Base-by-base conservation (phyloP, 2,113 vertebrate species). In the Synodontis membranacea region DNA sequence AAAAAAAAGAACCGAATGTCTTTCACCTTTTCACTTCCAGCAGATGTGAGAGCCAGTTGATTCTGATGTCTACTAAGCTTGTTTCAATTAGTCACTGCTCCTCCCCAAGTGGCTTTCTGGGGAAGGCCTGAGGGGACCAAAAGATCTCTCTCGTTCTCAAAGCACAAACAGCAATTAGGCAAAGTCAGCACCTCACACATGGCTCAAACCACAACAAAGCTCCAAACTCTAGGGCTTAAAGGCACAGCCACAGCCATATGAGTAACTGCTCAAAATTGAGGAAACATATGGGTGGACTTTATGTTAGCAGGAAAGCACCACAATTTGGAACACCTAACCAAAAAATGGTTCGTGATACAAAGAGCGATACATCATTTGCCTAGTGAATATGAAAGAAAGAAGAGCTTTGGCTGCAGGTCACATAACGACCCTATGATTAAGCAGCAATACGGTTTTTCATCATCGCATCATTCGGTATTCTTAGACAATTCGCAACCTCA, bases 111-210 rank as follows among this genome's bases (percentile, higher is more conserved):
- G 66, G 64, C 64, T 25, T 82, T 82, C 68, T 82, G 66, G 39
- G 66, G 11, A 82, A 10, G 52, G 44, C 56, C 80, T 64, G 84
- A 84, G 50, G 82, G 83, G 62, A 50, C 78, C 48, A 37, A 60
- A 60, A 66, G 34, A 48, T 78, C 64, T 60, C 72, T 68, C 82
- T 80, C n/a, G 21, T 50, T 88, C 89, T 78, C 84, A 82, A 28
- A 88, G 78, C 89, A 86, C 87, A 76, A 90, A 88, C 84, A 86
- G 87, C 89, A 90, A 90, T 90, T 90, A 90, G 78, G 87, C 89
- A 83, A 88, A 87, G 85, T 90, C 89, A 90, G 87, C 89, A 90
- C 64, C 82, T 70, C 60, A 23, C 80, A 66, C 54, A 90, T 68
- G 66, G 68, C 54, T 70, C 50, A 76, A 85, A 82, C 31, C 31